phyloP scores from a whole-genome alignment of 1,140 invertebrate genomes.

The Propsilocerus akamusi region DNA sequence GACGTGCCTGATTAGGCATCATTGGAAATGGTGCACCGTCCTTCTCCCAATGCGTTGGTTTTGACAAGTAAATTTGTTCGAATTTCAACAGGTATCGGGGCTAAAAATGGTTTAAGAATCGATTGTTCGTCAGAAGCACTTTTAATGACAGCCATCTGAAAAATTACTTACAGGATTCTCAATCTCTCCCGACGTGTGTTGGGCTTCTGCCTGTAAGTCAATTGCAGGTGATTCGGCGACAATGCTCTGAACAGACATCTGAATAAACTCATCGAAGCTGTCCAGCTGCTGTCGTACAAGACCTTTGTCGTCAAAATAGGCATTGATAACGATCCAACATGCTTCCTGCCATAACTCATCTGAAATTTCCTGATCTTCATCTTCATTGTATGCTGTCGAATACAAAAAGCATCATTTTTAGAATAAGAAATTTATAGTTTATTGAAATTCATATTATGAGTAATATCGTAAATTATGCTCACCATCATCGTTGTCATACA shows the following conservation, averaged over 20 bases:
- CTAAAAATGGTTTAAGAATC: slow-evolving; percentile 24
- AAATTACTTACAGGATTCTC: slow-evolving; percentile 64
- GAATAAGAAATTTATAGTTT: not conserved
- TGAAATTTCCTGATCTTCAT: slow-evolving; percentile 77
- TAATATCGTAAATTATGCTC: not conserved
- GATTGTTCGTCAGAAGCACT: slow-evolving; percentile 6
- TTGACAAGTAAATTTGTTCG: slow-evolving; percentile 97
- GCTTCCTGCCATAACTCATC: slow-evolving; percentile 96
- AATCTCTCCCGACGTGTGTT: slow-evolving; percentile 81
- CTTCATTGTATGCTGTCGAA: slow-evolving; percentile 36
- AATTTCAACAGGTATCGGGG: slow-evolving; percentile 87
- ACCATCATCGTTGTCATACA: slow-evolving; percentile 24
- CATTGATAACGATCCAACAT: slow-evolving; percentile 99
- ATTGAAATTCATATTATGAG: not conserved
- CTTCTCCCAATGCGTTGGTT: slow-evolving; percentile 99
- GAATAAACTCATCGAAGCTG: slow-evolving; percentile 99
- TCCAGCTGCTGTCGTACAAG: slow-evolving; percentile 96
- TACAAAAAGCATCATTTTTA: not conserved
- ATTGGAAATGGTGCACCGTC: slow-evolving; percentile 95
- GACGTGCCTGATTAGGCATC: slow-evolving; percentile 97
- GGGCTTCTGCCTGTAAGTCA: slow-evolving; percentile 92
- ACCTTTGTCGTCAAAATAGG: slow-evolving; percentile 98
- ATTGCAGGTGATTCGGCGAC: slow-evolving; percentile 97
- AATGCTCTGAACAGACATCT: slow-evolving; percentile 98
- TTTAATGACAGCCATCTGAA: not conserved